A percentile compares a stretch with the other conserved stretches of the same genome.
These are phyloP conservation scores for Pelodytes ibericus DNA, from an alignment of 2,797 vertebrate genomes.

Conservation along the genomic window DNA sequence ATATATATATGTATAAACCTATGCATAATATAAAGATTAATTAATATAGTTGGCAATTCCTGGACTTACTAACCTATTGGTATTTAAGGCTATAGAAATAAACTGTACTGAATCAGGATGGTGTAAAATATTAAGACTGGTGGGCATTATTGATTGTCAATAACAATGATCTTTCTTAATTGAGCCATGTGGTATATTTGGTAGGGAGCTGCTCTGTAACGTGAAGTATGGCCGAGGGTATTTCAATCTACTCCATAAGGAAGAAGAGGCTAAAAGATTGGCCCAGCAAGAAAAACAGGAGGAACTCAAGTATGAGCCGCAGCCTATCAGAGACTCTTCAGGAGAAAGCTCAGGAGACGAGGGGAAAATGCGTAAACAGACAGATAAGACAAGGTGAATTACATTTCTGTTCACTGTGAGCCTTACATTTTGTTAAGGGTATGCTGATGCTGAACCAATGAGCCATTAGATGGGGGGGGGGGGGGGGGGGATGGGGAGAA, in stretches of 20 bases:
- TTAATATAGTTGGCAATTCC: too few species aligned
- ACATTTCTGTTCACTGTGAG: neutral
- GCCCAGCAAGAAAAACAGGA: constrained; percentile 53
- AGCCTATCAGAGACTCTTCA: constrained; percentile 51
- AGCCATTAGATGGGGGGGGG: constrained; percentile 27
- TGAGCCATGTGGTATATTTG: constrained; percentile 17
- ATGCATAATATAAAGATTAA: too few species aligned
- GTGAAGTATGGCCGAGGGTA: constrained; percentile 71
- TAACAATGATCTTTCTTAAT: too few species aligned
- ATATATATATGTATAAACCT: too few species aligned
- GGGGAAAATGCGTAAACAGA: constrained; percentile 23
- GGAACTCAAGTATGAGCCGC: constrained; percentile 57
- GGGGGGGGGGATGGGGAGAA: neutral
- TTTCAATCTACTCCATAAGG: constrained; percentile 69
- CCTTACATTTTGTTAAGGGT: neutral
- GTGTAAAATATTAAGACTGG: too few species aligned
- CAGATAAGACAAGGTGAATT: constrained; percentile 29
- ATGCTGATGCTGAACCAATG: constrained; percentile 24
- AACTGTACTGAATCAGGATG: too few species aligned
- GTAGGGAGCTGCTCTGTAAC: constrained; percentile 67
- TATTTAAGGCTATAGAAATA: too few species aligned
- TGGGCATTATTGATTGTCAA: too few species aligned
- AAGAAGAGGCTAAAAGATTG: constrained; percentile 61
- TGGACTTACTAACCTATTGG: too few species aligned
- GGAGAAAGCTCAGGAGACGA: constrained; percentile 55